Evolutionary conservation across 2,888 invertebrate genomes (phyloP).

Genomic region (Phania funesta): DNA sequence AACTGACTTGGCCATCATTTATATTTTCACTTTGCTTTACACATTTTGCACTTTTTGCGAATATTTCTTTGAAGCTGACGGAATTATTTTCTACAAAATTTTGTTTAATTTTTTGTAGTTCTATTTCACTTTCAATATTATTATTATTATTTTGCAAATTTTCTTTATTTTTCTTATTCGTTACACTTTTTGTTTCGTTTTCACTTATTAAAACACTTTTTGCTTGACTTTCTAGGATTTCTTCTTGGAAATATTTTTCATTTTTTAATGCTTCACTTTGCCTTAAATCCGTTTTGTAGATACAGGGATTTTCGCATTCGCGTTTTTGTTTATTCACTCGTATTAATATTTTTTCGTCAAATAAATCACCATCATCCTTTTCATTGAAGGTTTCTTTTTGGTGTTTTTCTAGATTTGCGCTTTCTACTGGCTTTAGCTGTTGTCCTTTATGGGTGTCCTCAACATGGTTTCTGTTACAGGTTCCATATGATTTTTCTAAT

Average conservation of each 20-base stretch:
- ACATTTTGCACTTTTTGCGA: constrained; percentile 15
- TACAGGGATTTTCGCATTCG: constrained; percentile 47
- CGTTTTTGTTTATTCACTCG: constrained; percentile 53
- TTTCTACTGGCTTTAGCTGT: constrained; percentile 53
- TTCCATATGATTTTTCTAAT: constrained; percentile 67
- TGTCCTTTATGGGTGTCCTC: constrained; percentile 71
- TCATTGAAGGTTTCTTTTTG: constrained; percentile 39
- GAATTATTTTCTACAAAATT: not conserved
- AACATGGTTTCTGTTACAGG: constrained; percentile 67
- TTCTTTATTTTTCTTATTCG: not conserved
- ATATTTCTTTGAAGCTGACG: not conserved
- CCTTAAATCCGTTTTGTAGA: constrained; percentile 13
- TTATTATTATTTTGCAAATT: not conserved
- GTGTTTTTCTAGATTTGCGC: constrained; percentile 51
- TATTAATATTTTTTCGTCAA: constrained; percentile 37
- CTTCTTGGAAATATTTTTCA: not conserved
- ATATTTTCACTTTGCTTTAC: constrained; percentile 1
- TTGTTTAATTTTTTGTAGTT: not conserved
- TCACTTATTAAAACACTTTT: not conserved
- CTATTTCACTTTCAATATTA: not conserved
- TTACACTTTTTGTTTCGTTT: not conserved
- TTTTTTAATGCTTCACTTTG: constrained; percentile 16
- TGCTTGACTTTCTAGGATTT: not conserved
- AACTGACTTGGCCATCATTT: not conserved
- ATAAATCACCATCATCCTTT: constrained; percentile 32